Evolutionary conservation across 2,797 vertebrate species (phyloP).

Genomic region (Emydoidea blandingii): DNA sequence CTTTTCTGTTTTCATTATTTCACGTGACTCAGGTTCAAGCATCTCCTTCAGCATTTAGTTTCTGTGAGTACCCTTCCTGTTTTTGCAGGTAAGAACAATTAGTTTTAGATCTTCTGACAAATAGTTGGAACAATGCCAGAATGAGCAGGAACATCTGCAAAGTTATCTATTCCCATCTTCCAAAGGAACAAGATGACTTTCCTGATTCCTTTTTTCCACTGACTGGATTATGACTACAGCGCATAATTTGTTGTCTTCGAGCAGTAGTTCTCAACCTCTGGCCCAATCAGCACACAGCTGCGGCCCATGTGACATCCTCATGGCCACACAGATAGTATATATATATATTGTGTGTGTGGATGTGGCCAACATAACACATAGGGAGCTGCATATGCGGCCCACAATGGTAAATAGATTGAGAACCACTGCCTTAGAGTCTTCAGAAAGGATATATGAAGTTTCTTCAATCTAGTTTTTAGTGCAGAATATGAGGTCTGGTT

Average conservation of each 20-base stretch:
- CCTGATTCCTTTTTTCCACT: conserved; percentile 19
- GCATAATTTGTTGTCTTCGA: neutral
- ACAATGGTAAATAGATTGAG: too few species aligned
- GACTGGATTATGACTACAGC: conserved; percentile 16
- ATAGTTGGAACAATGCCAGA: conserved; percentile 13
- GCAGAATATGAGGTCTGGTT: neutral
- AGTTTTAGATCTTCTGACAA: conserved; percentile 67
- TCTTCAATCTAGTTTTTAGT: neutral
- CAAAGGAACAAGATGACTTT: conserved; percentile 21
- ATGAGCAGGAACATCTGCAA: conserved; percentile 6
- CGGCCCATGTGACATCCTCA: too few species aligned
- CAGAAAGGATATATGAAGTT: neutral
- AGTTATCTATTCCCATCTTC: conserved; percentile 10
- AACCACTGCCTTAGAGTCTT: neutral
- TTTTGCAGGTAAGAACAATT: conserved; percentile 59
- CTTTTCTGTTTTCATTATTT: conserved; percentile 64
- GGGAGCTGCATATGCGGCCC: too few species aligned
- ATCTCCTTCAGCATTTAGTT: conserved; percentile 34
- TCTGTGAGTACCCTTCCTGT: conserved; percentile 32
- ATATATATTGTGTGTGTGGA: too few species aligned
- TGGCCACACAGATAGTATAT: too few species aligned
- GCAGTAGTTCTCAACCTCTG: too few species aligned
- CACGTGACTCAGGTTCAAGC: conserved; percentile 56
- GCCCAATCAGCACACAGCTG: too few species aligned
- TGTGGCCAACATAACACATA: too few species aligned